A percentile compares a stretch with the other conserved stretches of the same genome.
Conservation (phyloP, 2,113 vertebrate species). For the Tenrec ecaudatus region DNA sequence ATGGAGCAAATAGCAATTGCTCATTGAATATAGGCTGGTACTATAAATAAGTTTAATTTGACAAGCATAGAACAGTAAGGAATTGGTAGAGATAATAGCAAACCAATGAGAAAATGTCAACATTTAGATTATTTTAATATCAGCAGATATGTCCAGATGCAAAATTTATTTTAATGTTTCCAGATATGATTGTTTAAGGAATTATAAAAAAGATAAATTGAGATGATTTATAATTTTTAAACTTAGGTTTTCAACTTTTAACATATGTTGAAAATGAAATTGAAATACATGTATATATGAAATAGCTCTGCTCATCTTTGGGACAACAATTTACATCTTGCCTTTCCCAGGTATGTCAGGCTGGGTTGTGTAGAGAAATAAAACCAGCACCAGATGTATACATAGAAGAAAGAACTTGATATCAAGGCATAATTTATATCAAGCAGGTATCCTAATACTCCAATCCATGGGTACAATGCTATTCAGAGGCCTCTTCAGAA, state of each 20-base stretch:
- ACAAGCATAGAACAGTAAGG: background rate
- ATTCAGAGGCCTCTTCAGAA: too few species aligned
- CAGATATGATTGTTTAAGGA: slow-evolving; percentile 15
- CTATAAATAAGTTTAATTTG: background rate
- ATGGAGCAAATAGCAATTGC: background rate
- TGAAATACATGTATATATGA: background rate
- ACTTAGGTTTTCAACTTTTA: background rate
- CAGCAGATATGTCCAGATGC: background rate
- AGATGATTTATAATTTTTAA: background rate
- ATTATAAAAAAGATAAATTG: slow-evolving; percentile 24
- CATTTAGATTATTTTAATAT: background rate
- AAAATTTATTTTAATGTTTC: slow-evolving; percentile 2
- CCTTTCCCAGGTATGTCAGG: background rate
- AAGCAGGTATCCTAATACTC: too few species aligned
- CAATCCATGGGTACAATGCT: too few species aligned
- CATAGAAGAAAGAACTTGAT: too few species aligned
- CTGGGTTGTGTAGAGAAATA: too few species aligned
- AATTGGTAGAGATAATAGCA: background rate
- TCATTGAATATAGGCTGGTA: background rate
- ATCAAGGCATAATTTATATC: too few species aligned
- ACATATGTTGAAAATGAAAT: background rate
- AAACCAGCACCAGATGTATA: too few species aligned
- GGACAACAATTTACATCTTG: background rate
- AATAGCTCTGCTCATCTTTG: background rate
- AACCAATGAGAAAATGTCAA: background rate